A percentile compares a stretch with the other conserved stretches of the same genome.
These are phyloP conservation scores for Phataginus tetradactyla DNA, from an alignment of 2,797 vertebrate species.

Conservation along the genomic window DNA sequence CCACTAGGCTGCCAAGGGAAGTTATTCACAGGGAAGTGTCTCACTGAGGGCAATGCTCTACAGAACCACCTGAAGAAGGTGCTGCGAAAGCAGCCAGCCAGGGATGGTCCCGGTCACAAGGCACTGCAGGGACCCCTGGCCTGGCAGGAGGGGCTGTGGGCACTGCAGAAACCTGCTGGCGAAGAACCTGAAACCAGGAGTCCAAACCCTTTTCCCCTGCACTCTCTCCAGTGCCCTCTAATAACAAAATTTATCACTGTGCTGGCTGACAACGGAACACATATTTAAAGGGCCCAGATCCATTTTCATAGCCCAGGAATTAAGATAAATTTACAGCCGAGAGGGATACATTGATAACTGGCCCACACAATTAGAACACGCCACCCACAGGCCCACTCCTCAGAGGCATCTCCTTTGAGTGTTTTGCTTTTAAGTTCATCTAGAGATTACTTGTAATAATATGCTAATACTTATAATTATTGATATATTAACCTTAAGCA, in stretches of 20 bases:
- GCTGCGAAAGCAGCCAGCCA: not conserved
- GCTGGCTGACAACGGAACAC: not conserved
- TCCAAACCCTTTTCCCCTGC: not conserved
- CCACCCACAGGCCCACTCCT: not conserved
- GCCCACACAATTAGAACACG: not conserved
- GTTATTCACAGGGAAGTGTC: not conserved
- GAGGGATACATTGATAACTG: not conserved
- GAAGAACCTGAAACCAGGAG: not conserved
- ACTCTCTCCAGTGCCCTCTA: not conserved
- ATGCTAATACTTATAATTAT: not conserved
- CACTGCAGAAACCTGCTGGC: not conserved
- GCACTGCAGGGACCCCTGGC: too few relatives aligned
- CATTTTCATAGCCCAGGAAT: not conserved
- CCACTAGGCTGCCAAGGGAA: not conserved
- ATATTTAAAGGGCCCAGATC: not conserved
- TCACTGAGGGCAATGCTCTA: not conserved
- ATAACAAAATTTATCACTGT: not conserved
- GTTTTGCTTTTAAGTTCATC: not conserved
- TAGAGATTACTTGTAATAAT: not conserved
- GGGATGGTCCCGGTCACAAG: too few relatives aligned
- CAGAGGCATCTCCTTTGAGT: not conserved
- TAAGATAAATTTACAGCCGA: not conserved
- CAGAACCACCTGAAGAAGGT: not conserved
- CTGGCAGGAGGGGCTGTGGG: too few relatives aligned
- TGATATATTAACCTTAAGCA: not conserved